These are phyloP conservation scores for Austrofundulus limnaeus DNA, from an alignment of 2,113 vertebrate species.

Conservation along the genomic window DNA sequence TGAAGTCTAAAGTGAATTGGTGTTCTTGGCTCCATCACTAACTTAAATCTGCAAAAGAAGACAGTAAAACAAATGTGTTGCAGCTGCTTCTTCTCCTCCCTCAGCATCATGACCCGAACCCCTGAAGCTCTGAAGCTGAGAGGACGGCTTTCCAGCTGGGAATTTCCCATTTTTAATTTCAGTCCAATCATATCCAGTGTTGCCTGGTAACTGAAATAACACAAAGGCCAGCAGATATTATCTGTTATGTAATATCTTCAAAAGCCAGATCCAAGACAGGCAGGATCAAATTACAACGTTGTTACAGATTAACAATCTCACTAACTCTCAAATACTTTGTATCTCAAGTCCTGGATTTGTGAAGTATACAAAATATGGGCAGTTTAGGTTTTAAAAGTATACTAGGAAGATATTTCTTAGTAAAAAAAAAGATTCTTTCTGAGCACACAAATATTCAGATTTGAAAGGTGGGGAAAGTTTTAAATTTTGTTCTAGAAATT, in stretches of 20 bases:
- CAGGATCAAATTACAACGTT: too few species aligned
- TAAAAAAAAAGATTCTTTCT: too few species aligned
- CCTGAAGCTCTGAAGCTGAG: background rate
- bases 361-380: too few species aligned
- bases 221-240: background rate
- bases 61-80: conserved; percentile 15
- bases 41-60: conserved; percentile 2
- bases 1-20: background rate
- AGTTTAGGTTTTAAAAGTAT: too few species aligned
- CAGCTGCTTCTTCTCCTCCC: conserved; percentile 14
- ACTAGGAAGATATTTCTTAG: too few species aligned
- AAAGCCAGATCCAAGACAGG: background rate
- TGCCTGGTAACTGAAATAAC: conserved; percentile 28
- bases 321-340: too few species aligned
- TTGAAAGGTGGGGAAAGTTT: too few species aligned
- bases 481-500: too few species aligned
- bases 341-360: too few species aligned
- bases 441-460: too few species aligned
- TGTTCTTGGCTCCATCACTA: background rate
- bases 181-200: conserved; percentile 16
- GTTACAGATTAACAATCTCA: too few species aligned
- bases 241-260: background rate
- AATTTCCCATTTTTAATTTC: conserved; percentile 26
- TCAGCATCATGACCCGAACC: background rate
- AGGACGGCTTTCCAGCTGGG: conserved; percentile 23